Percentiles rank a stretch among this genome's conserved stretches.
Conservation (phyloP, 2,888 invertebrate genomes). For the Drosophila robusta region DNA sequence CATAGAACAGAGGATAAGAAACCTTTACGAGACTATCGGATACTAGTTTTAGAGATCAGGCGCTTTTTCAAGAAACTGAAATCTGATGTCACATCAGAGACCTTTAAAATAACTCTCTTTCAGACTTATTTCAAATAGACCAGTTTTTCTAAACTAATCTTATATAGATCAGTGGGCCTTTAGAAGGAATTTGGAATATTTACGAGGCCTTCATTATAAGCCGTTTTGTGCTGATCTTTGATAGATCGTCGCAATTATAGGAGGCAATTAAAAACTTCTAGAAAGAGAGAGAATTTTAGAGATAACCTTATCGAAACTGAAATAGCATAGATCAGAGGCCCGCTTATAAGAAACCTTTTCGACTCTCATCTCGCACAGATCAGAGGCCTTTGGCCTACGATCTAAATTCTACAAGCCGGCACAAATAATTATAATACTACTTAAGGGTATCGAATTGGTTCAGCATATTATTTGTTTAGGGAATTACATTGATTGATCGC, state of each 20-base stretch:
- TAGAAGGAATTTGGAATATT: background rate
- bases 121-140: no score
- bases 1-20: no score
- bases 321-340: background rate
- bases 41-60: no score
- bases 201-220: background rate
- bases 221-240: background rate
- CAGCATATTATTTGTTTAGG: slow-evolving; percentile 25
- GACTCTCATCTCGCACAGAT: background rate
- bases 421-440: slow-evolving; percentile 25
- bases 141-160: background rate
- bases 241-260: background rate
- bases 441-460: slow-evolving; percentile 52
- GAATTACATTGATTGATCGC: slow-evolving; percentile 61
- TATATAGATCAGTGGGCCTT: background rate
- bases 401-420: slow-evolving; percentile 23
- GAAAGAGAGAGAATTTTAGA: no score
- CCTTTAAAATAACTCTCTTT: no score
- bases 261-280: no score
- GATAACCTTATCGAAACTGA: background rate
- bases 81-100: no score
- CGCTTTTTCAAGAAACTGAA: no score
- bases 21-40: no score
- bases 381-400: background rate
- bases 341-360: no score